Base-by-base conservation (phyloP, 92 coral and sea anemone genomes). In the Phenganax marumi region DNA sequence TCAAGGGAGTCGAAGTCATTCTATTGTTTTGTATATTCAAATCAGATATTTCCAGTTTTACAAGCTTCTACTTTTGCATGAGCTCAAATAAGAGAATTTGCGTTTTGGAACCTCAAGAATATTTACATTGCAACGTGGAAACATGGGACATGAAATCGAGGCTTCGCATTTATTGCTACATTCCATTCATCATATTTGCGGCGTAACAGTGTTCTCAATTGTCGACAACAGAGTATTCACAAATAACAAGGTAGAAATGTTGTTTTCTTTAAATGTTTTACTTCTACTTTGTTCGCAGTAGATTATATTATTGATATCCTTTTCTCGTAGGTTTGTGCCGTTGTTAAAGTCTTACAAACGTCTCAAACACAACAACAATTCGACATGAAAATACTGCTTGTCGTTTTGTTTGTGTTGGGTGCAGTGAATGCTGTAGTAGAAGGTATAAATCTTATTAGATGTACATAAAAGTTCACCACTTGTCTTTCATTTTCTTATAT, bases 361-460 rank as follows among this genome's bases (percentile, higher is more conserved):
- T n/a, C 49, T 49, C 14, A 33, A 33, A 19, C 52, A 74, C 21
- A 74, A 14, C 21, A 21, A 53, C 19, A 46, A 26, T 74, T 74
- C 79, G 79, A 63, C 79, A 74, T 74, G 79, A 74, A 74, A 63
- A 19, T 72, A 14, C 56, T 72, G 23, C 60, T 72, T 72, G 77
- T 72, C 77, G 60, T 33, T 49, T 52, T 72, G 77, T 72, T 72
- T 49, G 60, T 52, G 50, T 25, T 47, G 10, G 33, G 12, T 21
- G 22, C 77, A n/a, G 77, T 72, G 3, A 46, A 46, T 24, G 60
- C 77, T 26, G 77, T 24, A 46, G 50, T 19, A 72, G 21, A 50
- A 72, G 77, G 77, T 72, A 72, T 52, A 55, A n/a, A 16, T 12
- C n/a, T 66, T 25, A 24, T 66, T 33, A 49, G 17, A 12, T 23